These are phyloP conservation scores for Drosophila prolongata DNA, from an alignment of 2,888 invertebrate species.

Conservation along the genomic window DNA sequence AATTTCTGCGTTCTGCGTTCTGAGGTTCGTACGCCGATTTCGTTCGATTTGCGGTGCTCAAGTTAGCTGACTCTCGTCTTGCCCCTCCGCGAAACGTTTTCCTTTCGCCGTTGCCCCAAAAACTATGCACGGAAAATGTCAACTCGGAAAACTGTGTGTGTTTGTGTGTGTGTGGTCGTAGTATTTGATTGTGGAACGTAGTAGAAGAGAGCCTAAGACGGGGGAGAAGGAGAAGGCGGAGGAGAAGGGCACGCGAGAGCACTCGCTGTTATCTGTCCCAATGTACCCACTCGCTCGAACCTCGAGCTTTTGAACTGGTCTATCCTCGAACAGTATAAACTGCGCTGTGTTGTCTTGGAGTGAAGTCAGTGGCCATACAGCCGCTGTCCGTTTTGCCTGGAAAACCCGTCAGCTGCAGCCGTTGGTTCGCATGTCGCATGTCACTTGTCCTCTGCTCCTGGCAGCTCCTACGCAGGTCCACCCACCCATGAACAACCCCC, in stretches of 20 bases:
- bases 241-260: neutral
- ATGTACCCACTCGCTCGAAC: conserved; percentile 7
- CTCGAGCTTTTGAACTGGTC: neutral
- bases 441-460: conserved; percentile 8
- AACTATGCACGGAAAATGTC: conserved; percentile 62
- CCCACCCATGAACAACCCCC: conserved; percentile 11
- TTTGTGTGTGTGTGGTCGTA: conserved; percentile 56
- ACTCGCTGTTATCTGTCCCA: conserved; percentile 20
- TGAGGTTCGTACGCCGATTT: conserved; percentile 22
- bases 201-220: conserved; percentile 51
- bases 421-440: conserved; percentile 10
- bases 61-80: conserved; percentile 2
- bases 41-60: conserved; percentile 22
- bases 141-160: conserved; percentile 40
- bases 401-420: conserved; percentile 54
- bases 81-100: conserved; percentile 11
- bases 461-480: conserved; percentile 39
- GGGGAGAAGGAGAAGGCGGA: too few species aligned
- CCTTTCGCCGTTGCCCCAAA: conserved; percentile 51
- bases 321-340: neutral
- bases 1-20: neutral
- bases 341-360: neutral
- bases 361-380: neutral
- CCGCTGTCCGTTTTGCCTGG: conserved; percentile 4
- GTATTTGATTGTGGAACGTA: conserved; percentile 79